Conservation (phyloP, 2,113 vertebrate species). For the Bubo scandiacus region DNA sequence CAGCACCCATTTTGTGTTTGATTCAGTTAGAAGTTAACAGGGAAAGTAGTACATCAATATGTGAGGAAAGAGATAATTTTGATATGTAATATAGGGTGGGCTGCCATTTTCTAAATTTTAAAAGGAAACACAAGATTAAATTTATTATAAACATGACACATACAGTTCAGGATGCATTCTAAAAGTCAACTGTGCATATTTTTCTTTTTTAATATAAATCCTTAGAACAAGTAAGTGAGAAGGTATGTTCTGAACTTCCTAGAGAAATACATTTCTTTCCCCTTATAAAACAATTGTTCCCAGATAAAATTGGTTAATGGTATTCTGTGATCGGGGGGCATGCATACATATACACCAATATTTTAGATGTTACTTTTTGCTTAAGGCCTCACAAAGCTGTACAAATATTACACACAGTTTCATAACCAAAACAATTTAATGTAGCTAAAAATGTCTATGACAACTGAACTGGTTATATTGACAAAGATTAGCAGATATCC, state of each 20-base stretch:
- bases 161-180: background rate
- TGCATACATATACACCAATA: background rate
- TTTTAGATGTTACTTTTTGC: background rate
- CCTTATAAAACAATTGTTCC: background rate
- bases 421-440: background rate
- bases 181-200: background rate
- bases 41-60: background rate
- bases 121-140: background rate
- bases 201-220: background rate
- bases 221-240: background rate
- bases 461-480: background rate
- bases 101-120: background rate
- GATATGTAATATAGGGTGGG: background rate
- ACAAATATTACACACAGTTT: background rate
- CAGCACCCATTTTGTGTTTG: background rate
- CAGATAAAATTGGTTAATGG: background rate
- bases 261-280: background rate
- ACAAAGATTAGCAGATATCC: background rate
- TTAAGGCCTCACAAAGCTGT: background rate
- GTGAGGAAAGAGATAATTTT: background rate
- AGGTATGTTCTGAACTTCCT: background rate
- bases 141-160: background rate
- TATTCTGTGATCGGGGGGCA: background rate
- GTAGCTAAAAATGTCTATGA: background rate
- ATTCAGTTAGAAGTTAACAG: background rate